Conservation (phyloP, 2,888 invertebrate species). For the Eubasilissa splendida region DNA sequence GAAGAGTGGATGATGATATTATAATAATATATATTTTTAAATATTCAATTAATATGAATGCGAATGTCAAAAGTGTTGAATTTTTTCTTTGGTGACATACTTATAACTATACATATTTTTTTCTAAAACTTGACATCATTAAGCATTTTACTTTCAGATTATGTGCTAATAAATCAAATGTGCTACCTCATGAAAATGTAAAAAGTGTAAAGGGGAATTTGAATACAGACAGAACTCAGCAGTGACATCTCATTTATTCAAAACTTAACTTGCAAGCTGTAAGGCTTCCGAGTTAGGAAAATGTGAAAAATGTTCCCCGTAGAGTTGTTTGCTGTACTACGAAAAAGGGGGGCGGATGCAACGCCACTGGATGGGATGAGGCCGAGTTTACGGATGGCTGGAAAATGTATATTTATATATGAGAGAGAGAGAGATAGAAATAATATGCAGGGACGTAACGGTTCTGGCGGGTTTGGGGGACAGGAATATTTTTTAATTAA, state of each 20-base stretch:
- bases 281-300: constrained; percentile 40
- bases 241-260: constrained; percentile 41
- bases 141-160: no score
- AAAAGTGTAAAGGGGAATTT: background rate
- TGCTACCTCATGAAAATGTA: background rate
- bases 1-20: no score
- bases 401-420: constrained; percentile 36
- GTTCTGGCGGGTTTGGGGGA: background rate
- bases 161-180: background rate
- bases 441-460: background rate
- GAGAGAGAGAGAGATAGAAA: background rate
- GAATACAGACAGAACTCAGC: constrained; percentile 22
- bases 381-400: constrained; percentile 23
- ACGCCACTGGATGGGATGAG: background rate
- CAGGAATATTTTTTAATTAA: background rate
- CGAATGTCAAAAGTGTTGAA: no score
- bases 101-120: no score
- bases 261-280: constrained; percentile 39
- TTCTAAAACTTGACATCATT: no score
- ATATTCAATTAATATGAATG: no score
- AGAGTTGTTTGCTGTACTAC: constrained; percentile 36
- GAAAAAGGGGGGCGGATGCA: constrained; percentile 1
- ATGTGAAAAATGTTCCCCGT: constrained; percentile 42
- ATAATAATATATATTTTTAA: no score
- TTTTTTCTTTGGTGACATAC: no score